Percentiles rank a stretch among this genome's conserved stretches.
phyloP scores from a whole-genome alignment of 1,140 invertebrate genomes.

The Hyposmocoma kahamanoa region DNA sequence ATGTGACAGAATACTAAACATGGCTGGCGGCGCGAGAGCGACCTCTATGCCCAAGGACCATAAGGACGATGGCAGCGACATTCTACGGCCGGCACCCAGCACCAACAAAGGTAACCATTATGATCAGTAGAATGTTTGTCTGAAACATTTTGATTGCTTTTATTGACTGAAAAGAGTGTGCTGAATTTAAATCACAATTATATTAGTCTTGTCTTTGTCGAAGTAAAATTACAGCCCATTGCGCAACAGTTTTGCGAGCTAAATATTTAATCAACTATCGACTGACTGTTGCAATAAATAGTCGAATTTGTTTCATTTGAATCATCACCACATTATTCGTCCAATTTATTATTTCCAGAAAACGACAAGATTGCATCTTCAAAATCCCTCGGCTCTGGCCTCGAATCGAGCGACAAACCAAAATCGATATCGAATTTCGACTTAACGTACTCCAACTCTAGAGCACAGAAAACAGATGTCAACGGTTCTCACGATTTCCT shows the following conservation, averaged over 20 bases:
- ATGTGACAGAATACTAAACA: constrained; percentile 48
- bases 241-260: too few species aligned
- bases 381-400: constrained; percentile 39
- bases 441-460: constrained; percentile 36
- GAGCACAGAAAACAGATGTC: constrained; percentile 13
- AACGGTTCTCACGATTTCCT: constrained; percentile 59
- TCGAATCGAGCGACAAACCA: constrained; percentile 34
- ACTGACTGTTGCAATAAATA: too few species aligned
- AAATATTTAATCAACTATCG: too few species aligned
- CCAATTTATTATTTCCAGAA: constrained; percentile 25
- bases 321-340: too few species aligned
- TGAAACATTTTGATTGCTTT: too few species aligned
- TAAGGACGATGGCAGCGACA: constrained; percentile 14
- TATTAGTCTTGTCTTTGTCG: too few species aligned
- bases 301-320: too few species aligned
- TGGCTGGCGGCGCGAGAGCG: constrained; percentile 25
- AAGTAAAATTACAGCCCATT: too few species aligned
- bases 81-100: constrained; percentile 8
- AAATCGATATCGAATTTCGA: constrained; percentile 49
- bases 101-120: constrained; percentile 26
- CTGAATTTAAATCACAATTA: too few species aligned
- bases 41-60: constrained; percentile 52
- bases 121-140: too few species aligned
- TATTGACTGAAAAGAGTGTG: too few species aligned
- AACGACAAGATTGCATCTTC: constrained; percentile 30